Percentiles rank a stretch among this genome's conserved stretches.
These are phyloP conservation scores for Drosophila monieri DNA, from an alignment of 2,888 invertebrate species.

Conservation along the genomic window DNA sequence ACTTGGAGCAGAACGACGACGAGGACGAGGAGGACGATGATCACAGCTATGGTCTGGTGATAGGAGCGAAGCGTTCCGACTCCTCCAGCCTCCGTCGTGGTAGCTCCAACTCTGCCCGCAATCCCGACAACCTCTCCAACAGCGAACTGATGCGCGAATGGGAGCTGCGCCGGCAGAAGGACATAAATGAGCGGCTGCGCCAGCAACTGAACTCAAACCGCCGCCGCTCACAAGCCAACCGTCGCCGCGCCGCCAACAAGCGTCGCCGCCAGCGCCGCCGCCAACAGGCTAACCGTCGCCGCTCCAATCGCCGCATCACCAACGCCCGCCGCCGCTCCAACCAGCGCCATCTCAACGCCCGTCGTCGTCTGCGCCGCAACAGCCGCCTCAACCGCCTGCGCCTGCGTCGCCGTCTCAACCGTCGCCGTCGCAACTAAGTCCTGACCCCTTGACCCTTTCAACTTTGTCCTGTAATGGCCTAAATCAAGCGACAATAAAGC, in stretches of 20 bases:
- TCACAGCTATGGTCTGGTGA: background rate
- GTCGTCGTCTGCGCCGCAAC: constrained; percentile 2
- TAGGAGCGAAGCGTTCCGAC: constrained; percentile 10
- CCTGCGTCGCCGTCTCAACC: constrained; percentile 27
- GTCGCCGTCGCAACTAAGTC: constrained; percentile 40
- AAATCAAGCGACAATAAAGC: constrained; percentile 26
- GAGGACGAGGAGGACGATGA: constrained; percentile 6
- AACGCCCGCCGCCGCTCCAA: constrained; percentile 1
- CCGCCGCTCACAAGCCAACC: background rate
- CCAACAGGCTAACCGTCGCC: constrained; percentile 11
- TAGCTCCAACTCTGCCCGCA: constrained; percentile 4
- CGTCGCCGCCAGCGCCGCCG: constrained; percentile 12
- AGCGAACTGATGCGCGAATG: constrained; percentile 34
- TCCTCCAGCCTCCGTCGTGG: constrained; percentile 6
- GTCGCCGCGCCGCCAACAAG: constrained; percentile 4
- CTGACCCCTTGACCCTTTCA: too few species aligned
- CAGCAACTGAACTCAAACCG: constrained; percentile 14
- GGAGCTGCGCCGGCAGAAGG: constrained; percentile 57
- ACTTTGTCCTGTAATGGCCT: constrained; percentile 4
- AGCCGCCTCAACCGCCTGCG: constrained; percentile 14
- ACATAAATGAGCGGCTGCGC: constrained; percentile 51
- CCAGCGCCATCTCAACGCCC: constrained; percentile 3
- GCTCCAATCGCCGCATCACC: background rate
- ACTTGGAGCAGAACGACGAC: constrained; percentile 17
- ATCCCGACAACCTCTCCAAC: background rate